These are phyloP conservation scores for Oenanthe oenanthe DNA, from an alignment of 2,113 vertebrate genomes.

Conservation along the genomic window DNA sequence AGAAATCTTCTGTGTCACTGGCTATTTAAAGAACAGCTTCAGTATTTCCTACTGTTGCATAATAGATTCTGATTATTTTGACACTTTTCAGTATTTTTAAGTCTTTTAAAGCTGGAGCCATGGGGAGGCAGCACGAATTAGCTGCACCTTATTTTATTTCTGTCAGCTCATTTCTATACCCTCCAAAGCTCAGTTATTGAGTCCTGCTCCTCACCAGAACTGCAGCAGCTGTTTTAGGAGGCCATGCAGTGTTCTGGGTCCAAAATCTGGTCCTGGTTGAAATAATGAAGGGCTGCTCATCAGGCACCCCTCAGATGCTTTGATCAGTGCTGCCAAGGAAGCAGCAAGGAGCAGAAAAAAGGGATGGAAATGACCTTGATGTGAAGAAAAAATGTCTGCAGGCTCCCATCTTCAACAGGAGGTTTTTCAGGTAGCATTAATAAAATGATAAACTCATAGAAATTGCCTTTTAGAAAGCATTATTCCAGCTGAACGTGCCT, in stretches of 20 bases:
- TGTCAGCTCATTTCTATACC: neutral
- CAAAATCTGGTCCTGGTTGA: neutral
- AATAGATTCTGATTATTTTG: neutral
- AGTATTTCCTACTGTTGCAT: neutral
- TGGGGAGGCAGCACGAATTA: neutral
- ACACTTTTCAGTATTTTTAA: neutral
- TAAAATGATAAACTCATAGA: neutral
- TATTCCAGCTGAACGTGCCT: neutral
- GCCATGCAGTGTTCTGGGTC: neutral
- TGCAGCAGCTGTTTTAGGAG: neutral
- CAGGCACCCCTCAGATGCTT: neutral
- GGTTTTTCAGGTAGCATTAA: neutral
- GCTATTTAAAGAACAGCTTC: slow-evolving; percentile 15
- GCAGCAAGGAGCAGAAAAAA: neutral
- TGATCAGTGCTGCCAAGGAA: accelerated
- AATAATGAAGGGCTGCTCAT: neutral
- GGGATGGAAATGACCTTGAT: neutral
- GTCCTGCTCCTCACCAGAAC: neutral
- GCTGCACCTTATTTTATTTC: neutral
- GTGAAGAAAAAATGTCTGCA: neutral
- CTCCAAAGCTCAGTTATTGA: neutral
- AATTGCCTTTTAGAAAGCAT: neutral
- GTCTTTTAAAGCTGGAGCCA: neutral
- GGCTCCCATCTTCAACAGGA: neutral
- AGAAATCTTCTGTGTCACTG: neutral